Conservation (phyloP, 2,888 invertebrate species). For the Panopea generosa region DNA sequence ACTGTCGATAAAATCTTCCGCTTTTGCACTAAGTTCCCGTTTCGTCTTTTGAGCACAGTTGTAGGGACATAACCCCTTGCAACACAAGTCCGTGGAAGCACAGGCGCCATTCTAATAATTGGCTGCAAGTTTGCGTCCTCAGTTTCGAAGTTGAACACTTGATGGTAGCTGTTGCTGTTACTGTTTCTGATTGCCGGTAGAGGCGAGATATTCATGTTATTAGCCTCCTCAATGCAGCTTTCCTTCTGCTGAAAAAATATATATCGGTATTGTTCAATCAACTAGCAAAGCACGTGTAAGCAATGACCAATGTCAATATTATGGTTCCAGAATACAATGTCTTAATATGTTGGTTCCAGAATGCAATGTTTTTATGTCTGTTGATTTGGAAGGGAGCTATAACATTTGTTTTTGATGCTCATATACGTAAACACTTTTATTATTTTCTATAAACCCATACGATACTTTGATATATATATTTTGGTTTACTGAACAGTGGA, state of each 20-base stretch:
- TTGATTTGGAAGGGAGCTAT: no score
- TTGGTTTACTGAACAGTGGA: no score
- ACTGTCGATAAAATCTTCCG: constrained; percentile 75
- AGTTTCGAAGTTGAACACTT: constrained; percentile 72
- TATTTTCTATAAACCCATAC: no score
- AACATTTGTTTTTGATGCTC: no score
- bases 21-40: constrained; percentile 65
- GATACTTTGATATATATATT: no score
- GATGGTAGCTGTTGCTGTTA: constrained; percentile 69
- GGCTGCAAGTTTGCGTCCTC: constrained; percentile 72
- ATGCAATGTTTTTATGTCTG: no score
- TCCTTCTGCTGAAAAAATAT: constrained; percentile 33
- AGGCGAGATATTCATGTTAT: constrained; percentile 94
- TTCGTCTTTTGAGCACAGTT: constrained; percentile 73
- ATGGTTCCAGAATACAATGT: no score
- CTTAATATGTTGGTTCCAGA: no score
- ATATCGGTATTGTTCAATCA: no score
- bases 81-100: constrained; percentile 75
- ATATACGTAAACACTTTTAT: no score
- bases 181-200: constrained; percentile 90
- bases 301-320: no score
- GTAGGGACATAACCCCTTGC: constrained; percentile 76
- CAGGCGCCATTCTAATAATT: constrained; percentile 75
- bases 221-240: constrained; percentile 90
- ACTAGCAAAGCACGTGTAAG: no score